A percentile compares a stretch with the other conserved stretches of the same genome.
These are phyloP conservation scores for Clavelina lepadiformis DNA, from an alignment of 23 tunicate species.

Conservation along the genomic window DNA sequence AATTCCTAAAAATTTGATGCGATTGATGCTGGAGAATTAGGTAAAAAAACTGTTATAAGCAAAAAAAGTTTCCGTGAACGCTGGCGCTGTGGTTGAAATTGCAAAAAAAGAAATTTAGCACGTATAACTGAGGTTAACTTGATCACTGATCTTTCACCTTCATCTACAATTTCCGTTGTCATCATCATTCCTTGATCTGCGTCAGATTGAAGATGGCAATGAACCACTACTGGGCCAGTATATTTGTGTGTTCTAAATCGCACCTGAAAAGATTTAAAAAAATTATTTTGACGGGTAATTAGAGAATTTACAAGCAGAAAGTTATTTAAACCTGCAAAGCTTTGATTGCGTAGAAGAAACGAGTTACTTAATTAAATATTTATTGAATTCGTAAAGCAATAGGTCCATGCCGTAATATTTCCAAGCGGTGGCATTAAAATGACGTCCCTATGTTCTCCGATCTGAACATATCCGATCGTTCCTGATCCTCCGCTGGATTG, in stretches of 20 bases:
- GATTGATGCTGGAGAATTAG: too few species aligned
- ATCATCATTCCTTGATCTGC: conserved; percentile 61
- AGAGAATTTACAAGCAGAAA: background rate
- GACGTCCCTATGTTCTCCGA: conserved; percentile 45
- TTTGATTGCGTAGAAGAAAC: too few species aligned
- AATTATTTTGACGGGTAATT: background rate
- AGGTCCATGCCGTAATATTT: conserved; percentile 23
- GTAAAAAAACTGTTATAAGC: background rate
- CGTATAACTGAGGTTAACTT: background rate
- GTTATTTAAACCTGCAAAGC: background rate
- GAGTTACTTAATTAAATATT: too few species aligned
- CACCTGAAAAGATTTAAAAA: conserved; percentile 5
- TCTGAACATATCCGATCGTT: conserved; percentile 35
- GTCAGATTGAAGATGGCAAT: conserved; percentile 42
- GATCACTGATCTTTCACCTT: conserved; percentile 6
- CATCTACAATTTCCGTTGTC: conserved; percentile 22
- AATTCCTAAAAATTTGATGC: too few species aligned
- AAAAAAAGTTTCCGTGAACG: too few species aligned
- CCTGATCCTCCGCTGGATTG: conserved; percentile 5
- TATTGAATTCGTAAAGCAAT: background rate
- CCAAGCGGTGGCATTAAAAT: conserved; percentile 31
- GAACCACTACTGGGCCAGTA: conserved; percentile 34
- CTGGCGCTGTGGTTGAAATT: too few species aligned
- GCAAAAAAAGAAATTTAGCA: too few species aligned
- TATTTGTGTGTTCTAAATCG: conserved; percentile 39